Percentiles rank a stretch among this genome's conserved stretches.
These are phyloP conservation scores for Numenius arquata DNA, from an alignment of 2,113 vertebrate genomes.

Conservation along the genomic window DNA sequence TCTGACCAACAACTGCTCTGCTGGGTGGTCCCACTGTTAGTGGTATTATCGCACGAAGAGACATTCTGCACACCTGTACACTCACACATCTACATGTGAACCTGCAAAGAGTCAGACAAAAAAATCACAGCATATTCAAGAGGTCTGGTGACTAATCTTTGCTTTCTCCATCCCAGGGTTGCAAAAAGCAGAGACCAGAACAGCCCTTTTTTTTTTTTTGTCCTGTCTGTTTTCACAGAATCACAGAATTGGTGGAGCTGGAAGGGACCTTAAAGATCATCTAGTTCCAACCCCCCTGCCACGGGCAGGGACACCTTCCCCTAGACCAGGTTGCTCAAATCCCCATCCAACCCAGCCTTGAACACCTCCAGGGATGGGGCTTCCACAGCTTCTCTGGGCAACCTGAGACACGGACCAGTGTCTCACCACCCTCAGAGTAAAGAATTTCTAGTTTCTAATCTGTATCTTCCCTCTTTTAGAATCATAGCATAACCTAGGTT, in stretches of 20 bases:
- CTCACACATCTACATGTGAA: accelerated
- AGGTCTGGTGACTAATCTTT: background rate
- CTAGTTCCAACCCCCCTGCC: background rate
- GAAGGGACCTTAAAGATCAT: background rate
- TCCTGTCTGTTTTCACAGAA: background rate
- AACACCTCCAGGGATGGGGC: background rate
- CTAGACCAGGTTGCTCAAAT: background rate
- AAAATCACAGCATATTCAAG: background rate
- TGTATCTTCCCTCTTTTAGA: background rate
- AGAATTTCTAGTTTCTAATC: background rate
- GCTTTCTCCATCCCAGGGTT: background rate
- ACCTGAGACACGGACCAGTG: background rate
- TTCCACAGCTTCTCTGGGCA: background rate
- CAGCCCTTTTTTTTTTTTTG: background rate
- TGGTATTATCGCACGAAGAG: accelerated
- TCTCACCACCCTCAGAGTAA: background rate
- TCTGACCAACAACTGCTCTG: background rate
- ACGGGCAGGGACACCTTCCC: background rate
- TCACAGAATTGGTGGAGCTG: background rate
- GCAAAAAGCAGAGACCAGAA: background rate
- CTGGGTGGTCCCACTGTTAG: background rate
- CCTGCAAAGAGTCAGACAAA: background rate
- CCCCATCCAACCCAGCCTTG: background rate
- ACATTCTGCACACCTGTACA: background rate
- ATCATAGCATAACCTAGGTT: background rate